Evolutionary conservation across 2,797 vertebrate genomes (phyloP).

Genomic region (Sebastes jordani): DNA sequence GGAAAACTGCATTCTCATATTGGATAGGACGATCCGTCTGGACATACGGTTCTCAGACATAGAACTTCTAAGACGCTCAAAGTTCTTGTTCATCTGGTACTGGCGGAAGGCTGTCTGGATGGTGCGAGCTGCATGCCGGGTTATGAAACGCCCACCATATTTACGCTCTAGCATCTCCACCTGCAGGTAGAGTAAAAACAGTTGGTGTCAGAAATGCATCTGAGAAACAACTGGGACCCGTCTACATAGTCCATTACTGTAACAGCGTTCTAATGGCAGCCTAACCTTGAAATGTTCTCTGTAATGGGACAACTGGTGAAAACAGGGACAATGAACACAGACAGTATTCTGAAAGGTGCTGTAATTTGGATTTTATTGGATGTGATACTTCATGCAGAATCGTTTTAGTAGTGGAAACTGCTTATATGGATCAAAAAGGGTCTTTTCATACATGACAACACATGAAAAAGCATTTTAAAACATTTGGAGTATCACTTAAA

Average conservation of each 20-base stretch:
- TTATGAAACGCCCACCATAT: conserved; percentile 99
- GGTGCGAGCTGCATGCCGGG: conserved; percentile 95
- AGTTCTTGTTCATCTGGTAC: conserved; percentile 99
- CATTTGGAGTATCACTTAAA: no score
- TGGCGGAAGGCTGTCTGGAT: conserved; percentile 98
- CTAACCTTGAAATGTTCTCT: background rate
- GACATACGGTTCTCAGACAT: conserved; percentile 99
- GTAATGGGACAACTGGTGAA: background rate
- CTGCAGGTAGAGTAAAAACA: conserved; percentile 67
- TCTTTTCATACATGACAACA: no score
- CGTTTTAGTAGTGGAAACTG: background rate
- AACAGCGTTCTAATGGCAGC: background rate
- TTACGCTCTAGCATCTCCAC: conserved; percentile 99
- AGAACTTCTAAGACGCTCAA: conserved; percentile 96
- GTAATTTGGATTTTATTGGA: background rate
- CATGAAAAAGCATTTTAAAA: no score
- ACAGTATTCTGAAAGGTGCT: background rate
- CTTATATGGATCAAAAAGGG: no score
- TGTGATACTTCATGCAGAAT: background rate
- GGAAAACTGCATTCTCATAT: conserved; percentile 99
- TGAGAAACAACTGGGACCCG: background rate
- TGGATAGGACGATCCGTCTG: conserved; percentile 95
- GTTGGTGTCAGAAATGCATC: background rate
- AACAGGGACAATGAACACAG: background rate
- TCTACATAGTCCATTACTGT: background rate